A percentile compares a stretch with the other conserved stretches of the same genome.
phyloP scores from a whole-genome alignment of 2,888 invertebrate species.

The Ctena decussata region DNA sequence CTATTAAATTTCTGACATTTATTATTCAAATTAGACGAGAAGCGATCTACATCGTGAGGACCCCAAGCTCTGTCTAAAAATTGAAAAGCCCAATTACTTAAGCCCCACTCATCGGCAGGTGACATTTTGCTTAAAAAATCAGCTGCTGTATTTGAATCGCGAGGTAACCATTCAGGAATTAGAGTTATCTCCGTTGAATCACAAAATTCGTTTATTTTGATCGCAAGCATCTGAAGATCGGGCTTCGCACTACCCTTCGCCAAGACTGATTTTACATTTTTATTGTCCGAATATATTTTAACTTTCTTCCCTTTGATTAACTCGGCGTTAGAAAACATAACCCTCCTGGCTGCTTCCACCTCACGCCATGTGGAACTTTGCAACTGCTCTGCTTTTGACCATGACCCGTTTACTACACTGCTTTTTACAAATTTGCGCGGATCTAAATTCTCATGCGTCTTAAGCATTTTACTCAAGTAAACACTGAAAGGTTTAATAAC shows the following conservation, averaged over 20 bases:
- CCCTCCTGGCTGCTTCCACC: conserved; percentile 21
- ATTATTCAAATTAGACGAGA: background rate
- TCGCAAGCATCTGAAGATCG: background rate
- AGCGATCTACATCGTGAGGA: background rate
- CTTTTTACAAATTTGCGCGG: background rate
- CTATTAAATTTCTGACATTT: background rate
- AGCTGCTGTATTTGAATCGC: background rate
- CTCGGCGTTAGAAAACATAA: background rate
- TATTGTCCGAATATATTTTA: conserved; percentile 7
- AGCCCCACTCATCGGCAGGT: background rate
- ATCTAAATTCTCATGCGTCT: no score
- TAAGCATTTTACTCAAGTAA: background rate
- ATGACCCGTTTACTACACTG: background rate
- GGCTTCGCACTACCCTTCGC: background rate
- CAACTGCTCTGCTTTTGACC: background rate
- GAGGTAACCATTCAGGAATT: conserved; percentile 6
- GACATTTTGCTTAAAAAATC: background rate
- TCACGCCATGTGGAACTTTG: conserved; percentile 32
- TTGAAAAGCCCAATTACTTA: background rate
- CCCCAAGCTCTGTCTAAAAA: background rate
- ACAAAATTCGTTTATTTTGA: background rate
- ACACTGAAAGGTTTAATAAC: background rate
- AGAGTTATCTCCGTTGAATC: background rate
- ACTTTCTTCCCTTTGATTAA: conserved; percentile 12
- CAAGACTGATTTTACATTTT: background rate